Base-by-base conservation (phyloP, 2,888 invertebrate species). In the Apodemia duryi region DNA sequence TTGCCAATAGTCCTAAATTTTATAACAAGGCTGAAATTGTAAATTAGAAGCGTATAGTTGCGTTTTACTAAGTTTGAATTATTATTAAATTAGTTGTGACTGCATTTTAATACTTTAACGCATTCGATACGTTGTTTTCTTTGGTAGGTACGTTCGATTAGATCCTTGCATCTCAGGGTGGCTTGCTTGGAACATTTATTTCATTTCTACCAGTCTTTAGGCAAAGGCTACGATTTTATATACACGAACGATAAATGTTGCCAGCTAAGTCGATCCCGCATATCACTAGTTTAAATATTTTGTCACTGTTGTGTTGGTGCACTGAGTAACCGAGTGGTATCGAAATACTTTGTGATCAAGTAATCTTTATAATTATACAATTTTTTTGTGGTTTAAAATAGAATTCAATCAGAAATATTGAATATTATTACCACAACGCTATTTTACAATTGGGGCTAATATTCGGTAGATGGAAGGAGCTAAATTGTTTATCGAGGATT, bases 141-240 rank as follows among this genome's bases (percentile, higher is more conserved):
- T 21, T 7, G 2, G n/a, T 6, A 6, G 6, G 4, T 46, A n/a
- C 46, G 32, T 32, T 11, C 32, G 32, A 32, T 57, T 57, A 57
- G 35, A 60, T 60, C 60, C 13, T 7, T n/a, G 32, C 13, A 35
- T 60, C 60, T 60, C 35, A 41, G 46, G 60, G 35, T 60, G 60
- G 35, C 60, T 65, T 67, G 68, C 62, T 65, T 64, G 68, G 68
- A 60, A 61, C 61, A 63, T 63, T 67, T 60, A 64, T 66, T 70
- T 66, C 69, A 67, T 60, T 64, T 61, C 70, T 73, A 72, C 66
- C 72, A 72, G 72, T 71, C 72, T 70, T 70, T 57, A 66, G 63
- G 68, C 67, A 70, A 69, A 71, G 69, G 69, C 71, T 65, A 65
- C 65, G 60, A 60, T 64, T 63, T 49, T 68, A 69, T 66, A 65